Percentiles rank a stretch among this genome's conserved stretches.
These are phyloP conservation scores for Dolichomitus sp. DNA, from an alignment of 2,888 invertebrate species.

Conservation along the genomic window DNA sequence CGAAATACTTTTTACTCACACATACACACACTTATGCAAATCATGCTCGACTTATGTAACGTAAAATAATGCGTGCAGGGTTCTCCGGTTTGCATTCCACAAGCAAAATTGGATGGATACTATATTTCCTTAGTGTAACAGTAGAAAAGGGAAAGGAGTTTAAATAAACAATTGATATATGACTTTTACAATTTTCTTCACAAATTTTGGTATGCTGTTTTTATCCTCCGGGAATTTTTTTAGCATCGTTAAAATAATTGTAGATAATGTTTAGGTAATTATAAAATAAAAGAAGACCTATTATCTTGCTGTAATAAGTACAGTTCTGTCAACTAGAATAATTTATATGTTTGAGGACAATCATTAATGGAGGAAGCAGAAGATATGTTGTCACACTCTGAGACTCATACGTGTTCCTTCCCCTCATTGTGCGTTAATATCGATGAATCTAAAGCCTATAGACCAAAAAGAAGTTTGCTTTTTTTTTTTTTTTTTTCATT, in stretches of 20 bases:
- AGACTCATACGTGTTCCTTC: neutral
- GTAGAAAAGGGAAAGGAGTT: conserved; percentile 51
- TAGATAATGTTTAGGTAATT: conserved; percentile 16
- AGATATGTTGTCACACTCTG: conserved; percentile 18
- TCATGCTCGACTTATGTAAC: conserved; percentile 54
- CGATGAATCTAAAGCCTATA: neutral
- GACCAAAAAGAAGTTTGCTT: conserved; percentile 1
- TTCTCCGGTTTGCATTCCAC: conserved; percentile 35
- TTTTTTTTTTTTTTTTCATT: conserved; percentile 44
- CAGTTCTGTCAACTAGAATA: conserved; percentile 23
- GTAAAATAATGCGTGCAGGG: conserved; percentile 37
- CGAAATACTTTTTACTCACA: conserved; percentile 37
- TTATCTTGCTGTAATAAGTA: conserved; percentile 16
- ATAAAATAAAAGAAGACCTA: conserved; percentile 28
- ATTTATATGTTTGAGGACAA: no score
- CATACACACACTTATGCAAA: conserved; percentile 12
- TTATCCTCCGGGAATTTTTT: conserved; percentile 5
- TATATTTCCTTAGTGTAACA: neutral
- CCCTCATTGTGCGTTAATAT: conserved; percentile 32
- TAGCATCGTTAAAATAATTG: conserved; percentile 34
- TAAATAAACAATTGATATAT: conserved; percentile 15
- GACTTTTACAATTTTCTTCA: conserved; percentile 1
- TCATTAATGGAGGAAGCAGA: conserved; percentile 28
- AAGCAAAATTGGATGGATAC: conserved; percentile 8
- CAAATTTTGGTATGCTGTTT: neutral